phyloP scores from a whole-genome alignment of 2,797 vertebrate species.

The Brachyrhaphis roseni region DNA sequence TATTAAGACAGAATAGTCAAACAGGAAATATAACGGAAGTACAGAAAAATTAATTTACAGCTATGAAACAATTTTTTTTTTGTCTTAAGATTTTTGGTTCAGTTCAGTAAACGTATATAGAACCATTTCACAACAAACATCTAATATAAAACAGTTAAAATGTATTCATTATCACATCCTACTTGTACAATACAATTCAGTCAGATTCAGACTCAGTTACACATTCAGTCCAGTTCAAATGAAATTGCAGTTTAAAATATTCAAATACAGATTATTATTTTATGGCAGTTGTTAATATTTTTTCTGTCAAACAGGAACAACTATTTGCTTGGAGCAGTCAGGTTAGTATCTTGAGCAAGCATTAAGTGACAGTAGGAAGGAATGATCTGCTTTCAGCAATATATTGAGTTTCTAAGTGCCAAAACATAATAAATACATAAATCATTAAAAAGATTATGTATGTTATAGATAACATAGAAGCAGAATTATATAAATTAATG shows the following conservation, averaged over 20 bases:
- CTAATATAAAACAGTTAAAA: background rate
- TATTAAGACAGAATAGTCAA: background rate
- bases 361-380: background rate
- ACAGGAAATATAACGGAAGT: background rate
- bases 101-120: background rate
- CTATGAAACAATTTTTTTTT: background rate
- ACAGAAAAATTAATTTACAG: background rate
- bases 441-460: background rate
- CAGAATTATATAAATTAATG: background rate
- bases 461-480: background rate
- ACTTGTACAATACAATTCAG: background rate
- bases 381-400: background rate
- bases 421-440: background rate
- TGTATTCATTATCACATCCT: background rate
- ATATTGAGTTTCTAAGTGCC: background rate
- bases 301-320: background rate
- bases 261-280: background rate
- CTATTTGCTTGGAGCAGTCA: background rate
- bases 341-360: background rate
- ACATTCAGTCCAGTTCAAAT: background rate
- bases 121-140: background rate
- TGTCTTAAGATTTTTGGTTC: background rate
- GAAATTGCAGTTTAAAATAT: background rate
- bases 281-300: background rate
- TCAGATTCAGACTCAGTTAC: background rate